Base-by-base conservation (phyloP, 2,113 vertebrate species). In the Isichthys henryi region DNA sequence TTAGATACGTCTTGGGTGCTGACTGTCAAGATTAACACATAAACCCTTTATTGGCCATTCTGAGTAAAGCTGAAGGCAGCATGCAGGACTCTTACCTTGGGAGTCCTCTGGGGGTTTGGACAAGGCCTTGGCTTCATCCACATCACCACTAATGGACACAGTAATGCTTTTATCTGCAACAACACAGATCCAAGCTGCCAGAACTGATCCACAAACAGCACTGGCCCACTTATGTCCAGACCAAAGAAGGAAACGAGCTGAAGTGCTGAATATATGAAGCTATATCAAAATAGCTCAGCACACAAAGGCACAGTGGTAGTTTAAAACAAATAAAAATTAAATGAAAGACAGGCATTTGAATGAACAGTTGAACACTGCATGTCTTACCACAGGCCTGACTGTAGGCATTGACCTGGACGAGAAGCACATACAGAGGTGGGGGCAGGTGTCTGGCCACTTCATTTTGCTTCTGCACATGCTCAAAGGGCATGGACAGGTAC, bases 61-160 rank as follows among this genome's bases (percentile, higher is more conserved):
- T 15, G 31, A 35, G 21, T 45, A 85, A 48, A 49, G 17, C 82
- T 48, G 45, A 23, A 49, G 9, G 45, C 13, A 86, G 15, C 9
- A 31, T 27, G 13, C 10, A 50, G 11, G 13, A 74, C 27, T 83
- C 91, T 92, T 95, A 99, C 98, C 98, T 94, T 99, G 98, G 0
- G 98, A 99, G 93, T 99, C 98, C 88, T 99, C 98, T 0, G 97
- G 97, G 0, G 97, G 98, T 91, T 99, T 99, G 92, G 97, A 98
- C 50, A 99, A 94, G 27, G 98, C 98, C 91, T 97, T 99, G 94
- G 98, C 98, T 93, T 99, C 98, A 8, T 99, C 98, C 86, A 99
- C 97, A 0, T 97, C 99, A 3, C 98, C 98, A 90, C 96, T 97
- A 0, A 99, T 98, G 0, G 96, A 96, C 90, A 98, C 96, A 23